Conservation (phyloP, 2,888 invertebrate species). For the Nysson spinosus region DNA sequence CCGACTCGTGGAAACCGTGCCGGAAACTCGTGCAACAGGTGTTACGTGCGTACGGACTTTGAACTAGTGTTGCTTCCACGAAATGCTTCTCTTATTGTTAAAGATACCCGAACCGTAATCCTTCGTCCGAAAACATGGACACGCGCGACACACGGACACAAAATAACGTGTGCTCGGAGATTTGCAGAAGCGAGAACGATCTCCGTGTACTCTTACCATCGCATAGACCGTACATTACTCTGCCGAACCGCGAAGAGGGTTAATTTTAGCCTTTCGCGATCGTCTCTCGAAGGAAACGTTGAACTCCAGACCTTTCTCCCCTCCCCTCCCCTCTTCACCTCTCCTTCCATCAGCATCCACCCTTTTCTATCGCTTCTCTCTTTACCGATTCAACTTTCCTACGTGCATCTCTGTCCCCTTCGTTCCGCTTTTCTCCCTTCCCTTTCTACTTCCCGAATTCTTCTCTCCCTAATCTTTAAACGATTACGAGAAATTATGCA, state of each 20-base stretch:
- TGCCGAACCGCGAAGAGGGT: slow-evolving; percentile 52
- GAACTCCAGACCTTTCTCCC: slow-evolving; percentile 60
- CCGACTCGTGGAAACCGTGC: slow-evolving; percentile 64
- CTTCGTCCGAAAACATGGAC: no score
- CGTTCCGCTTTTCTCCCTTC: slow-evolving; percentile 12
- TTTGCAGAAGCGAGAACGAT: no score
- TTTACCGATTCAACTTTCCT: no score
- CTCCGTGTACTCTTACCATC: no score
- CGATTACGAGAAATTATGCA: no score
- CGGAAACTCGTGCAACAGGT: slow-evolving; percentile 77
- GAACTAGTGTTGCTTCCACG: no score
- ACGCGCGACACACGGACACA: no score
- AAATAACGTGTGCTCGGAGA: no score
- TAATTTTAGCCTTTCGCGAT: slow-evolving; percentile 67
- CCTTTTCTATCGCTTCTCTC: slow-evolving; percentile 21
- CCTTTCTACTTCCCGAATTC: neutral
- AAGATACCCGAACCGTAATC: no score
- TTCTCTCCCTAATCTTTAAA: neutral
- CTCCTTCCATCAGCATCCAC: slow-evolving; percentile 16
- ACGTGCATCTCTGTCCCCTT: no score
- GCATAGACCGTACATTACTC: slow-evolving; percentile 27
- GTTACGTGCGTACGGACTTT: slow-evolving; percentile 63
- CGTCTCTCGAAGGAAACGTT: slow-evolving; percentile 65
- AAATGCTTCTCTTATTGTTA: no score
- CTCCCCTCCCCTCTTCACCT: slow-evolving; percentile 26